A percentile compares a stretch with the other conserved stretches of the same genome.
Evolutionary conservation across 2,888 invertebrate species (phyloP).

Genomic region (Thysanoteuthis rhombus): DNA sequence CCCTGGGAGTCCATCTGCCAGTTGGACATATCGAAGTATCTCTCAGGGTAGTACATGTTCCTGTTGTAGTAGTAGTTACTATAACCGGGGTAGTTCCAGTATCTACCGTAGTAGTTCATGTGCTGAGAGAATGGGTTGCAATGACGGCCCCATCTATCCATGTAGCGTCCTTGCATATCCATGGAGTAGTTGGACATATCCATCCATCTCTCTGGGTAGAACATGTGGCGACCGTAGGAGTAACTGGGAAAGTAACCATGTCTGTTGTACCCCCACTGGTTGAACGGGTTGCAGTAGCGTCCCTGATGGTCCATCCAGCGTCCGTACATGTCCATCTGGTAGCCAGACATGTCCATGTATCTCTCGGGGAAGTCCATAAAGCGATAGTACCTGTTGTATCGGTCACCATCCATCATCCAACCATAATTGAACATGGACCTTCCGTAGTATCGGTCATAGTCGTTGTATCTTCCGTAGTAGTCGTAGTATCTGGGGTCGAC

Average conservation of each 20-base stretch:
- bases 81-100: neutral
- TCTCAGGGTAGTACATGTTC: neutral
- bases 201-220: slow-evolving; percentile 21
- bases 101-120: neutral
- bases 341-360: slow-evolving; percentile 25
- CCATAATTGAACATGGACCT: slow-evolving; percentile 18
- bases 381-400: neutral
- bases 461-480: slow-evolving; percentile 19
- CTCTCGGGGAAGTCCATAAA: slow-evolving; percentile 30
- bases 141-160: slow-evolving; percentile 16
- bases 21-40: slow-evolving; percentile 14
- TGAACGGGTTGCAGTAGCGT: neutral
- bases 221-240: slow-evolving; percentile 1
- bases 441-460: slow-evolving; percentile 19
- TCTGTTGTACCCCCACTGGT: neutral
- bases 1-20: slow-evolving; percentile 21
- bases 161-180: slow-evolving; percentile 23
- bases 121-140: neutral
- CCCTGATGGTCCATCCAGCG: slow-evolving; percentile 19
- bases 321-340: slow-evolving; percentile 28
- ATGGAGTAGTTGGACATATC: slow-evolving; percentile 19
- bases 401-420: neutral
- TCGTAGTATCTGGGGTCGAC: slow-evolving; percentile 20
- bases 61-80: slow-evolving; percentile 17
- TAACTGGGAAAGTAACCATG: neutral